Evolutionary conservation across 2,888 invertebrate genomes (phyloP), one percentile per base, ranked within the genome.

Genomic region (Mechanitis mazaeus): DNA sequence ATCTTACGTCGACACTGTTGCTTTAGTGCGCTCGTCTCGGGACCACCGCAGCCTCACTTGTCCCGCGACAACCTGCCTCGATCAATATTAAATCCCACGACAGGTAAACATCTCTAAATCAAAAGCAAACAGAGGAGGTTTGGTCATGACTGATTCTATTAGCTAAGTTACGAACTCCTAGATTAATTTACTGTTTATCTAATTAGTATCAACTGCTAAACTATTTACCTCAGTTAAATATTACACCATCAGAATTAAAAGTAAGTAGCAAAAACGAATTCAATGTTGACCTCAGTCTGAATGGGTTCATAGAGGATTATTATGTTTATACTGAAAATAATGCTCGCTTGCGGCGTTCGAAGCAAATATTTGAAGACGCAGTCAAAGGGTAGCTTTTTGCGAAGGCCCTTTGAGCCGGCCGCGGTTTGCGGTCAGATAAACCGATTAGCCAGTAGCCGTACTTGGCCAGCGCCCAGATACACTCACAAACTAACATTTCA

Each of bases 301-400:
- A 61, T 72, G 75, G 78, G 78, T 82, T 75, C 76, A 72, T 75
- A 74, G 69, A 76, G 79, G 85, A 85, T 87, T 89, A 88, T 87
- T 83, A 80, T 87, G 87, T 88, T 87, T 87, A 82, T 84, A 80
- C 83, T 77, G 84, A 85, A 87, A 88, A 88, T 88, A 87, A 88
- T 86, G 84, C 84, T 80, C 80, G 83, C 84, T 84, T 79, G 83
- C 73, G 84, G 84, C 74, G 76, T 84, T 83, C 77, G 79, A 75
- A 68, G 79, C 87, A 88, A 89, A 90, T 89, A 89, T 88, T 89
- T 88, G 85, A 84, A 86, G 84, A 83, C 75, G 76, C 65, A 81
- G 83, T 87, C 86, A 89, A 88, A 88, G 88, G 85, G 80, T 75
- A 76, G 83, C 80, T 85, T 87, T 87, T 89, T 86, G 85, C 82